phyloP scores from a whole-genome alignment of 1,140 invertebrate species.

The Ridgeia piscesae region DNA sequence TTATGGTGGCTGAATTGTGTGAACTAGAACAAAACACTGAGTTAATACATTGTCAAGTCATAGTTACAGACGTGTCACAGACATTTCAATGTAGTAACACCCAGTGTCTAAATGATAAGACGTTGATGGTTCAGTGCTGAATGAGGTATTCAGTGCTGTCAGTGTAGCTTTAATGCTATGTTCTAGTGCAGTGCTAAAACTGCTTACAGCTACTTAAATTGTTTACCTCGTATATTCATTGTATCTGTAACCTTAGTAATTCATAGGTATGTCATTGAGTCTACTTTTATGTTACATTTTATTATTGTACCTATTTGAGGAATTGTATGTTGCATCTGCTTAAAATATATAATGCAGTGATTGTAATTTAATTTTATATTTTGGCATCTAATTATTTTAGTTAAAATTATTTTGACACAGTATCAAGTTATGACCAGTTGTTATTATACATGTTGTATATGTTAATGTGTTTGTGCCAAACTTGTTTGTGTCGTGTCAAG shows the following conservation, averaged over 20 bases:
- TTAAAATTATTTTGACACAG: no score
- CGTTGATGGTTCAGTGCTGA: not conserved
- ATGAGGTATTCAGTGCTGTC: not conserved
- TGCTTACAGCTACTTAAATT: not conserved
- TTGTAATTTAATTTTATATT: no score
- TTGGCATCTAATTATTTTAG: not conserved
- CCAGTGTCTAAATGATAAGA: not conserved
- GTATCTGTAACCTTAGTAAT: no score
- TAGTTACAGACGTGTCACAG: no score
- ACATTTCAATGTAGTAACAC: not conserved
- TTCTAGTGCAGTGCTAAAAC: not conserved
- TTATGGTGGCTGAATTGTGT: no score
- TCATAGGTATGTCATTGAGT: not conserved
- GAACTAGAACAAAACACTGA: no score
- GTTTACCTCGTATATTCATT: not conserved
- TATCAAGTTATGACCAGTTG: not conserved
- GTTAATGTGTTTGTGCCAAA: not conserved
- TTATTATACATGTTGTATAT: not conserved
- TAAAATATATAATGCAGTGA: no score
- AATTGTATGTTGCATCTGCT: not conserved
- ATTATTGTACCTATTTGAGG: not conserved
- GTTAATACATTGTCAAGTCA: no score
- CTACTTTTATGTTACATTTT: not conserved
- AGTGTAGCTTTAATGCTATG: not conserved
- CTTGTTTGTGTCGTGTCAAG: not conserved